Percentiles rank a stretch among this genome's conserved stretches.
These are phyloP conservation scores for Lepidurus couesii DNA, from an alignment of 1,140 invertebrate genomes.

Conservation along the genomic window DNA sequence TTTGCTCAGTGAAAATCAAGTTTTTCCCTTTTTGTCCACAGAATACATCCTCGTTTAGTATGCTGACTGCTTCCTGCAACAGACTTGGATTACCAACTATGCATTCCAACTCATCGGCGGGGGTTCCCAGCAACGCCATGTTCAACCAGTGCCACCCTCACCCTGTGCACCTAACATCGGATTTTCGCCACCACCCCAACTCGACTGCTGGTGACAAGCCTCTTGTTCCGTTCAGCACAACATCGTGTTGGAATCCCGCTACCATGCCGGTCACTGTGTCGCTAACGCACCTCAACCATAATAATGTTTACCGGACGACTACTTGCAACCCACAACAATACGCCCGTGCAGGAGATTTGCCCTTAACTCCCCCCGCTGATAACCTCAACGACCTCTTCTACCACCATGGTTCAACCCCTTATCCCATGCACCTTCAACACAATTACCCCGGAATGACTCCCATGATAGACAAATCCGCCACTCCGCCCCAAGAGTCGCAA, in stretches of 20 bases:
- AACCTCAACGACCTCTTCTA: slow-evolving; percentile 24
- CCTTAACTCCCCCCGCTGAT: slow-evolving; percentile 28
- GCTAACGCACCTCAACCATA: neutral
- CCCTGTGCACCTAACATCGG: neutral
- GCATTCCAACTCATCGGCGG: neutral
- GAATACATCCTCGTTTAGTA: neutral
- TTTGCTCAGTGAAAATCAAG: too few species aligned
- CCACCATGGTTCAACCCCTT: neutral
- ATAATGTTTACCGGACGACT: neutral
- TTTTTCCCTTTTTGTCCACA: neutral
- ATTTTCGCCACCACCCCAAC: neutral
- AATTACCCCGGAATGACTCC: slow-evolving; percentile 9
- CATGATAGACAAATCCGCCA: slow-evolving; percentile 25
- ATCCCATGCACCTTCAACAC: slow-evolving; percentile 20
- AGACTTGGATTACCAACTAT: neutral
- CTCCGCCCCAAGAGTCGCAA: slow-evolving; percentile 14
- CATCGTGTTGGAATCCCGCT: slow-evolving; percentile 23
- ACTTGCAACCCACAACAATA: neutral
- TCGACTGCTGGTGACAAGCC: slow-evolving; percentile 24
- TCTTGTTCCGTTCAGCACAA: neutral
- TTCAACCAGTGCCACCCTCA: neutral
- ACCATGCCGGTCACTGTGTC: slow-evolving; percentile 29
- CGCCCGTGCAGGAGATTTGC: neutral
- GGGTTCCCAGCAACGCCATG: neutral
- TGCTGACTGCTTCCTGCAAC: neutral